A percentile compares a stretch with the other conserved stretches of the same genome.
phyloP scores from a whole-genome alignment of 1,140 invertebrate genomes.

The Drosophila lacteicornis region DNA sequence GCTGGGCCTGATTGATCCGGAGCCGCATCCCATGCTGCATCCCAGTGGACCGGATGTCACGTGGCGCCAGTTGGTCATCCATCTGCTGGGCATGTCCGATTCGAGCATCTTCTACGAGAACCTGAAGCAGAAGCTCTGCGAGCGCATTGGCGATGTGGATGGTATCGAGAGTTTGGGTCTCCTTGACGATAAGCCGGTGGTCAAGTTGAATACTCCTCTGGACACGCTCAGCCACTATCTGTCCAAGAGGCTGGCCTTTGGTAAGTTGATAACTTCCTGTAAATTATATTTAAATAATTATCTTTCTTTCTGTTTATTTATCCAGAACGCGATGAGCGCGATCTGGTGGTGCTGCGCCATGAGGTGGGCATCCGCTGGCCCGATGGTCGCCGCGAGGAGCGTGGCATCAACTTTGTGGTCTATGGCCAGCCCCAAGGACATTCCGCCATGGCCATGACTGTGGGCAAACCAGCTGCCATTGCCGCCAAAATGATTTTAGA shows the following conservation, averaged over 20 bases:
- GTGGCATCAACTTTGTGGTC: constrained; percentile 96
- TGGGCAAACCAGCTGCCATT: constrained; percentile 98
- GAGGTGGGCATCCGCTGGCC: constrained; percentile 97
- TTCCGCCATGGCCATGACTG: constrained; percentile 99
- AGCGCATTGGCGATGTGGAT: constrained; percentile 90
- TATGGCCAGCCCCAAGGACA: constrained; percentile 95
- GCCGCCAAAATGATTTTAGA: constrained; percentile 98
- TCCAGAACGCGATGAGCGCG: constrained; percentile 91
- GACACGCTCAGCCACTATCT: constrained; percentile 97
- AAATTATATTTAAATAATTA: too few species aligned
- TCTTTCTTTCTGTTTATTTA: too few species aligned
- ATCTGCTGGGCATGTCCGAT: constrained; percentile 93
- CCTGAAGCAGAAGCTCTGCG: constrained; percentile 91
- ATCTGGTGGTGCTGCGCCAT: constrained; percentile 97
- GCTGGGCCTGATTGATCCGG: constrained; percentile 94
- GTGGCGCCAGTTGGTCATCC: constrained; percentile 96
- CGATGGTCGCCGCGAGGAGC: constrained; percentile 92
- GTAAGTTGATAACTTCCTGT: constrained; percentile 85
- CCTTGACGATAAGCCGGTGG: constrained; percentile 92
- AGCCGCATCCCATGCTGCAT: constrained; percentile 94
- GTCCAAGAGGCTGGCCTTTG: constrained; percentile 93
- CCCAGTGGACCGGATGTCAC: constrained; percentile 97
- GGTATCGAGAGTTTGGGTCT: constrained; percentile 94
- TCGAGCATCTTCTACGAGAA: constrained; percentile 97
- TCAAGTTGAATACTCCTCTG: constrained; percentile 94